Evolutionary conservation across 2,797 vertebrate genomes (phyloP).

Genomic region (Eidolon dupreanum): DNA sequence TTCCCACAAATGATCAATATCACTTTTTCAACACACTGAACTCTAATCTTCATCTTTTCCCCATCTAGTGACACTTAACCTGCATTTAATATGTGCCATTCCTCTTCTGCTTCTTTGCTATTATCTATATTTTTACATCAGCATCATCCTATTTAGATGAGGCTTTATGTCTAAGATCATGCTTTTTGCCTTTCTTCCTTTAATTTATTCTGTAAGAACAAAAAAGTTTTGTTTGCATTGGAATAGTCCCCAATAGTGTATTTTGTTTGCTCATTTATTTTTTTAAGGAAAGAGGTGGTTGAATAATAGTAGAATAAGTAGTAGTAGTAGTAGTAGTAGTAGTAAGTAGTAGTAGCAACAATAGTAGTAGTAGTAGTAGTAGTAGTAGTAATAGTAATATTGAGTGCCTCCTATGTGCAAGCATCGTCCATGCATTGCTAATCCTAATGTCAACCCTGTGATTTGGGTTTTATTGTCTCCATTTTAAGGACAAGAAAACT

Average conservation of each 20-base stretch:
- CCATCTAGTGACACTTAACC: background rate
- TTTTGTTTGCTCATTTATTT: constrained; percentile 20
- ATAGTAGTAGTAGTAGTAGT: background rate
- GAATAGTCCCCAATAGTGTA: background rate
- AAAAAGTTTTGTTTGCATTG: background rate
- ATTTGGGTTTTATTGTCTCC: background rate
- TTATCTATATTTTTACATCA: background rate
- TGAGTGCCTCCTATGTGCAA: background rate
- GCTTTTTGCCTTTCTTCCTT: background rate
- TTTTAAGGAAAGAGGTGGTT: background rate
- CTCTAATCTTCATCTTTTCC: background rate
- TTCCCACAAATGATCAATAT: constrained; percentile 48
- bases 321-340: too few species aligned
- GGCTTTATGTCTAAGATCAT: background rate
- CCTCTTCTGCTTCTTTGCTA: background rate
- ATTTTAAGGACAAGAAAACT: constrained; percentile 28
- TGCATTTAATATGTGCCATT: background rate
- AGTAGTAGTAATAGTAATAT: background rate
- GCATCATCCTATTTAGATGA: background rate
- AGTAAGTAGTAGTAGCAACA: background rate
- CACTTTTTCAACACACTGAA: constrained; percentile 37
- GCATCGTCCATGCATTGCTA: background rate
- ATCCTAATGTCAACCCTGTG: background rate
- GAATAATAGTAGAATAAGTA: background rate
- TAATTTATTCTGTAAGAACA: constrained; percentile 13